A percentile compares a stretch with the other conserved stretches of the same genome.
These are phyloP conservation scores for Phyllopteryx taeniolatus DNA, from an alignment of 2,113 vertebrate genomes.

Conservation along the genomic window DNA sequence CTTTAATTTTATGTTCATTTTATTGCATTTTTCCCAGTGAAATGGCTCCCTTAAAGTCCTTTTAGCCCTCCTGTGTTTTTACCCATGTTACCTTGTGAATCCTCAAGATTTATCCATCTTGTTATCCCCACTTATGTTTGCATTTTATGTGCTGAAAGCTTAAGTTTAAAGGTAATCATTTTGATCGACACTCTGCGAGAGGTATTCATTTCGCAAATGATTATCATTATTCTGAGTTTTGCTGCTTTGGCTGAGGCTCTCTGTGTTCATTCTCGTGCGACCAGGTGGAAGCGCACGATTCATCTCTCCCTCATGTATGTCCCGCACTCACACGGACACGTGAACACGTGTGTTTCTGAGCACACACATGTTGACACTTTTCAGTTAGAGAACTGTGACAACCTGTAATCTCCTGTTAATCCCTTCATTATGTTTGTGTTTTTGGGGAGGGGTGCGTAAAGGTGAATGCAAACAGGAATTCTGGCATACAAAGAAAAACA, in stretches of 20 bases:
- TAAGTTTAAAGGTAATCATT: no score
- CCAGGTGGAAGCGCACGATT: constrained; percentile 15
- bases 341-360: constrained; percentile 17
- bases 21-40: no score
- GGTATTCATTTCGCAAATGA: no score
- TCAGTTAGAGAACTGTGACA: constrained; percentile 56
- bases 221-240: no score
- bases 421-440: constrained; percentile 71
- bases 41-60: no score
- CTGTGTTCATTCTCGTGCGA: constrained; percentile 16
- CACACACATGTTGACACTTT: constrained; percentile 22
- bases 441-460: constrained; percentile 57
- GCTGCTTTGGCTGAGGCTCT: neutral
- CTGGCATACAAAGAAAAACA: constrained; percentile 68
- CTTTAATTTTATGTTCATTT: no score
- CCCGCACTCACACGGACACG: neutral
- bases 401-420: constrained; percentile 66
- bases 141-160: no score
- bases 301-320: neutral
- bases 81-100: no score
- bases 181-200: no score
- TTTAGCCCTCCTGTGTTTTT: no score
- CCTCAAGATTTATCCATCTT: no score
- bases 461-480: constrained; percentile 75
- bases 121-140: no score